Evolutionary conservation across 2,113 vertebrate genomes (phyloP), one percentile per base, ranked within the genome.

Genomic region (Chlorocebus sabaeus): DNA sequence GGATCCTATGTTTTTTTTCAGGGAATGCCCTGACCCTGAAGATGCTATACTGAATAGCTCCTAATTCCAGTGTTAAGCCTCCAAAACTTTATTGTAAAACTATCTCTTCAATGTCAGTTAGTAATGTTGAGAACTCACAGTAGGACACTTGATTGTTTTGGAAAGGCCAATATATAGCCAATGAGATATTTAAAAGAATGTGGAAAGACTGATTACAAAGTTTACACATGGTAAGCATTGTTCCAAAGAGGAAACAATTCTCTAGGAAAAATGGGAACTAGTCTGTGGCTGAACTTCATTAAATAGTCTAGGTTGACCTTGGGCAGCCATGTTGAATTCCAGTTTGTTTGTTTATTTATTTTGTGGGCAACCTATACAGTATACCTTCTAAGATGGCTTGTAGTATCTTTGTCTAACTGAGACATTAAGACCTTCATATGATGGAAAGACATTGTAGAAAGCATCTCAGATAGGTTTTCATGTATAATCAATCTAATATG

Each of bases 331-430:
- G 27, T 73, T 72, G 38, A 94, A 90, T 88, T 97, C 61, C 30
- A 30, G 61, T 64, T 64, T 30, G 27, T 7, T 45, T 92, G 1
- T 90, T 84, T 55, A 76, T 17, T 16, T 73, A 8, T 83, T 90
- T 72, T 32, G 16, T 72, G 68, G 25, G 25, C 43, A 81, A 81
- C 18, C 38, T 92, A 79, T 64, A 52, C 40, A 80, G 20, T 92
- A 64, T 84, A 27, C 11, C 80, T 94, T 96, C 43, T 68, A 89
- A 86, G 40, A 43, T 95, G 52, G 25, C 11, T 87, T 92, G 43
- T 88, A 61, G 35, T 82, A 40, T 94, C 59, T 93, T 94, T 93
- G 43, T 94, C 50, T 96, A 78, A 89, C 45, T 38, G 59, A 90
- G 80, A 45, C 5, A 83, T 84, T 57, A 81, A 32, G 45, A 59